These are phyloP conservation scores for Drosophila sp. DNA, from an alignment of 1,140 invertebrate species.

Conservation along the genomic window DNA sequence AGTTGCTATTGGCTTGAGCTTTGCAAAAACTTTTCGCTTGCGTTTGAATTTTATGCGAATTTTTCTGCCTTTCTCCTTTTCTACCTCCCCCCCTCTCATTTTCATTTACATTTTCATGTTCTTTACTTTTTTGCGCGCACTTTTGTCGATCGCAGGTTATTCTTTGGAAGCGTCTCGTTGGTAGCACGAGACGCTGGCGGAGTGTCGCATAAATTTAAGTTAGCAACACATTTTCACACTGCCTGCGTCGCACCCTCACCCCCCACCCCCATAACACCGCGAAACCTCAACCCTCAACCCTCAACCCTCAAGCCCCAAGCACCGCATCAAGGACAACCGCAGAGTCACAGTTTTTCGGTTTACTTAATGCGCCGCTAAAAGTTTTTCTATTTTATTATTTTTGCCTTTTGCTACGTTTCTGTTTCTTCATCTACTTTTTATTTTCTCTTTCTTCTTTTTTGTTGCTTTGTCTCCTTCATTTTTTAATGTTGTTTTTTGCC, in stretches of 20 bases:
- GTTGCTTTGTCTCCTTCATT: background rate
- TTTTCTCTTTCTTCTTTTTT: constrained; percentile 9
- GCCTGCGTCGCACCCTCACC: constrained; percentile 10
- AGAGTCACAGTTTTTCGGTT: constrained; percentile 78
- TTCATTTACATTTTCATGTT: too few relatives aligned
- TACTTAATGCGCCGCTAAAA: constrained; percentile 81
- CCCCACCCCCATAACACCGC: background rate
- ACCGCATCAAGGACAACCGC: constrained; percentile 76
- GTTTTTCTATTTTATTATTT: constrained; percentile 83
- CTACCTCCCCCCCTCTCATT: constrained; percentile 9
- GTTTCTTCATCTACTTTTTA: constrained; percentile 6
- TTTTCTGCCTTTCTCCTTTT: constrained; percentile 39
- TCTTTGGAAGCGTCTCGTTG: too few relatives aligned
- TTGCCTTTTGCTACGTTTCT: constrained; percentile 61
- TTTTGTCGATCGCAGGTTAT: background rate
- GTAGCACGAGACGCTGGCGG: constrained; percentile 11
- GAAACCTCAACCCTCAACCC: background rate
- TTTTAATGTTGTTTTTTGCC: constrained; percentile 13
- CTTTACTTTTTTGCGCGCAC: background rate
- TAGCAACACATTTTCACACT: constrained; percentile 77
- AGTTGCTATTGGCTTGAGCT: constrained; percentile 58
- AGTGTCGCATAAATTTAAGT: constrained; percentile 81
- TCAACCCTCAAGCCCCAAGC: background rate
- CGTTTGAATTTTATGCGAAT: constrained; percentile 79
- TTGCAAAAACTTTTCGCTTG: constrained; percentile 76